These are phyloP conservation scores for Globia sparganii DNA, from an alignment of 2,888 invertebrate genomes.

Conservation along the genomic window DNA sequence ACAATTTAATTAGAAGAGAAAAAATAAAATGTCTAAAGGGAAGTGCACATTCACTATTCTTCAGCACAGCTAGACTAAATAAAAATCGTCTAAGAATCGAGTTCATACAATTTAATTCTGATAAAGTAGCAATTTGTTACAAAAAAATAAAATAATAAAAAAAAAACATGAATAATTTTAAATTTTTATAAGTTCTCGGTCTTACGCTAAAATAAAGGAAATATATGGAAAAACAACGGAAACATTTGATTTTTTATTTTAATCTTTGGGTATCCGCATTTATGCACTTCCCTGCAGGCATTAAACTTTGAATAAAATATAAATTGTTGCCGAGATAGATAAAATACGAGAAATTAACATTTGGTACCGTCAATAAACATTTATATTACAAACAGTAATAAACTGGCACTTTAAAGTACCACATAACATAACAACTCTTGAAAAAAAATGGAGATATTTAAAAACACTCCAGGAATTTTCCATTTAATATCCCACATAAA, in stretches of 20 bases:
- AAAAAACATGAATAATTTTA: slow-evolving; percentile 59
- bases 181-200: slow-evolving; percentile 64
- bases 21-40: slow-evolving; percentile 80
- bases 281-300: slow-evolving; percentile 87
- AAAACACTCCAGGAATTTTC: slow-evolving; percentile 27
- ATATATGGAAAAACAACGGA: slow-evolving; percentile 64
- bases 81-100: slow-evolving; percentile 78
- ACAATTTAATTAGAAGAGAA: slow-evolving; percentile 68
- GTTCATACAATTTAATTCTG: slow-evolving; percentile 83
- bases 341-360: slow-evolving; percentile 45
- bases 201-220: slow-evolving; percentile 71
- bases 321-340: slow-evolving; percentile 53
- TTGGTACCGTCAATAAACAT: slow-evolving; percentile 44
- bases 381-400: slow-evolving; percentile 36
- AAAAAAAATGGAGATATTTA: slow-evolving; percentile 28
- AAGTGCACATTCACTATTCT: slow-evolving; percentile 91
- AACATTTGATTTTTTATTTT: slow-evolving; percentile 62
- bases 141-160: slow-evolving; percentile 69
- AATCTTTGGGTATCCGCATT: slow-evolving; percentile 76
- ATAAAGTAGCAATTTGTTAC: slow-evolving; percentile 75
- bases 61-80: slow-evolving; percentile 85
- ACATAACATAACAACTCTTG: slow-evolving; percentile 33
- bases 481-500: slow-evolving; percentile 49
- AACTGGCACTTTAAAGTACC: slow-evolving; percentile 46
- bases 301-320: slow-evolving; percentile 68